A percentile compares a stretch with the other conserved stretches of the same genome.
Evolutionary conservation across 2,113 vertebrate species (phyloP).

Genomic region (Cinclus cinclus): DNA sequence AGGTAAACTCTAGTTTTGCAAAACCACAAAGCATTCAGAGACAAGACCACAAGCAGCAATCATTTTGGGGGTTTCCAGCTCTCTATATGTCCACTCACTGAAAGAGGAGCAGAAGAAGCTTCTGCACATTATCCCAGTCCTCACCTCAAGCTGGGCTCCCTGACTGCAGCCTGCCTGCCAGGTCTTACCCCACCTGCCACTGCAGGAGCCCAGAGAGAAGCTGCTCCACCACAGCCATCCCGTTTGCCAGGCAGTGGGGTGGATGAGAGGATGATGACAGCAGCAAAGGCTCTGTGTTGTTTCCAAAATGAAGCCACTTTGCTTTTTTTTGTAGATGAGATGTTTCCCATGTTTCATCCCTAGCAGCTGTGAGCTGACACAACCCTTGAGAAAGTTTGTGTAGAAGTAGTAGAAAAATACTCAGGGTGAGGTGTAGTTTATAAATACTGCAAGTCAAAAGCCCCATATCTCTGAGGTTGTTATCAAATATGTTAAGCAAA

Average conservation of each 20-base stretch:
- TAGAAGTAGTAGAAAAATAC: neutral
- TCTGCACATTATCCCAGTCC: rapidly evolving
- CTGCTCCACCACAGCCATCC: rapidly evolving
- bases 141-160: neutral
- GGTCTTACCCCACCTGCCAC: neutral
- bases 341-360: rapidly evolving
- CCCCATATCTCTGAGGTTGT: neutral
- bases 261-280: neutral
- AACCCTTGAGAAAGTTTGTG: neutral
- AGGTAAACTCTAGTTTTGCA: neutral
- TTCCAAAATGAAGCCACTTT: neutral
- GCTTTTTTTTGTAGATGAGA: neutral
- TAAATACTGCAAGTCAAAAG: slow-evolving; percentile 10
- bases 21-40: neutral
- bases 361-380: neutral
- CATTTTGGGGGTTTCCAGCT: neutral
- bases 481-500: slow-evolving; percentile 53
- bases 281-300: rapidly evolving
- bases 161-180: too few relatives aligned
- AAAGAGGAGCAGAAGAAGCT: neutral
- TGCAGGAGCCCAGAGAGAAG: neutral
- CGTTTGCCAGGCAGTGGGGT: rapidly evolving
- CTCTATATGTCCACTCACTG: rapidly evolving
- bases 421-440: neutral
- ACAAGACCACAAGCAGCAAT: neutral